Evolutionary conservation across 2,113 vertebrate species (phyloP).

Genomic region (Pseudopipra pipra): DNA sequence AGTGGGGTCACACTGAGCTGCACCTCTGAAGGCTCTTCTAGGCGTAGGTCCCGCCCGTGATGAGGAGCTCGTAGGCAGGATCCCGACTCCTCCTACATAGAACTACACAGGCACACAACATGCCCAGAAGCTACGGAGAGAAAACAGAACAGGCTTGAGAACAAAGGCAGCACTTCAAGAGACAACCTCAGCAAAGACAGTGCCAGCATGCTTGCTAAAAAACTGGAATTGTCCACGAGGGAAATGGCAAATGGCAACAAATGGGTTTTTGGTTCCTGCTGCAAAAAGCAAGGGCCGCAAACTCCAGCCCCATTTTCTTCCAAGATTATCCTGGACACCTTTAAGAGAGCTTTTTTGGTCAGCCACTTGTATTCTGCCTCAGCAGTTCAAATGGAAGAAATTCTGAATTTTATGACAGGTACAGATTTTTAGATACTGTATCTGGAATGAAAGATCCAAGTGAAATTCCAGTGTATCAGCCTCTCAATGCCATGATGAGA

Average conservation of each 20-base stretch:
- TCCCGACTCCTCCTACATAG: slow-evolving; percentile 88
- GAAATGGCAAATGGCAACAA: not conserved
- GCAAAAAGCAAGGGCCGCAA: not conserved
- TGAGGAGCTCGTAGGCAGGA: slow-evolving; percentile 91
- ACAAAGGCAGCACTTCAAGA: not conserved
- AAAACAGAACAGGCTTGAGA: slow-evolving; percentile 48
- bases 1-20: slow-evolving; percentile 53
- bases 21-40: slow-evolving; percentile 58
- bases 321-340: not conserved
- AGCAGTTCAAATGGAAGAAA: not conserved
- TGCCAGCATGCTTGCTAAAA: not conserved
- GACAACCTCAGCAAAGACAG: not conserved
- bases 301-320: not conserved
- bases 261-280: not conserved
- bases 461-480: not conserved
- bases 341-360: not conserved
- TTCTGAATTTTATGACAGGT: not conserved
- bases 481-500: not conserved
- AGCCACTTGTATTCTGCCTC: not conserved
- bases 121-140: slow-evolving; percentile 86
- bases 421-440: not conserved
- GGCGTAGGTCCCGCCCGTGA: slow-evolving; percentile 87
- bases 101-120: slow-evolving; percentile 91
- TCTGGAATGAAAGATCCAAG: not conserved
- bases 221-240: not conserved